A percentile compares a stretch with the other conserved stretches of the same genome.
Evolutionary conservation across 1,140 invertebrate species (phyloP).

Genomic region (Schlechtendalia chinensis): DNA sequence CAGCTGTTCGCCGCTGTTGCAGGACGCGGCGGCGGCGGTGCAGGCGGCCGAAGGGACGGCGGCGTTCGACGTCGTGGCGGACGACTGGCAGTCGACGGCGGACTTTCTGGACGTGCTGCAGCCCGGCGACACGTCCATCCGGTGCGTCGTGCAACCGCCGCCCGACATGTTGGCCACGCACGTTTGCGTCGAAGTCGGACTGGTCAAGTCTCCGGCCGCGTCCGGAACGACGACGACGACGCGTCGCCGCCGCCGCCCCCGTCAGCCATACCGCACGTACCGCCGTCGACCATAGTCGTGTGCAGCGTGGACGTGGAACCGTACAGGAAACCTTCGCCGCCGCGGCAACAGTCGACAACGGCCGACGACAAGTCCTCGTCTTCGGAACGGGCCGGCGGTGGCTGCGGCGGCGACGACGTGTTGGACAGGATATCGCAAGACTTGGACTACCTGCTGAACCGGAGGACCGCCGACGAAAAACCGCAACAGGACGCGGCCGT

Average conservation of each 20-base stretch:
- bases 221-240: neutral
- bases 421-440: constrained; percentile 72
- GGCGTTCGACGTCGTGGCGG: neutral
- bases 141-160: constrained; percentile 37
- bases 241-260: too few species aligned
- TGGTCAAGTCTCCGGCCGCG: constrained; percentile 50
- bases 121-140: constrained; percentile 14
- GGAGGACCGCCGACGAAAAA: constrained; percentile 56
- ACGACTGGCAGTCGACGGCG: neutral
- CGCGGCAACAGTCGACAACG: neutral
- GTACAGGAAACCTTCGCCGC: constrained; percentile 6
- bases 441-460: constrained; percentile 71
- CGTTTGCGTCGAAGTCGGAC: constrained; percentile 54
- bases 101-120: neutral
- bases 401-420: constrained; percentile 60
- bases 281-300: constrained; percentile 53
- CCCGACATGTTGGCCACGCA: constrained; percentile 54
- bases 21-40: neutral
- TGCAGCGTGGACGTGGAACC: constrained; percentile 56
- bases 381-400: constrained; percentile 10
- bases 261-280: too few species aligned
- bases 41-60: neutral
- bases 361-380: neutral
- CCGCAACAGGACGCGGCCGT: too few species aligned
- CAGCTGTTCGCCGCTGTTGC: neutral